phyloP scores from a whole-genome alignment of 1,140 invertebrate species.

The silkworm (Bombyx mori) region DNA sequence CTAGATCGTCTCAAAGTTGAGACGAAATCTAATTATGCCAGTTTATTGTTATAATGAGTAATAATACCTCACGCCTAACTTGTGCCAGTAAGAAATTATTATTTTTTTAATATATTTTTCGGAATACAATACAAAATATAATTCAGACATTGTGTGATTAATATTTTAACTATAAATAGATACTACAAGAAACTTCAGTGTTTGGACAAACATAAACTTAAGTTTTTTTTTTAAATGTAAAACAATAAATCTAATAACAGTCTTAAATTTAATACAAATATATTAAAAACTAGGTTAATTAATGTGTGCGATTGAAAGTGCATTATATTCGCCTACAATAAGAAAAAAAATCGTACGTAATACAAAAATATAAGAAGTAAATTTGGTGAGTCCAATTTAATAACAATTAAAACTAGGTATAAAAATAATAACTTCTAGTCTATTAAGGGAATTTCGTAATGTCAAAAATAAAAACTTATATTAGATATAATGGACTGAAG shows the following conservation, averaged over 20 bases:
- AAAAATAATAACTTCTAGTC: conserved; percentile 12
- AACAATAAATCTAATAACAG: conserved; percentile 30
- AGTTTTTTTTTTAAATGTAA: conserved; percentile 23
- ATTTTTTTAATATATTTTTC: no score
- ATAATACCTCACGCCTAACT: no score
- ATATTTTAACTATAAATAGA: neutral
- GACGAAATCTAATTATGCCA: no score
- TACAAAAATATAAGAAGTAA: no score
- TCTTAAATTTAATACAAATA: conserved; percentile 29
- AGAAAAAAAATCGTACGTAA: no score
- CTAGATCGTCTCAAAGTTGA: no score
- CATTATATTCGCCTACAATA: conserved; percentile 15
- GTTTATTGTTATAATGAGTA: no score
- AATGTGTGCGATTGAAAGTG: conserved; percentile 36
- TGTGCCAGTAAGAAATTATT: no score
- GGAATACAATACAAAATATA: no score
- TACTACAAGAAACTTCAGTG: neutral
- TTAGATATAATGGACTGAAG: no score
- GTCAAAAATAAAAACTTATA: conserved; percentile 6
- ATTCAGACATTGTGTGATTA: no score
- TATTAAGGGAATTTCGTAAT: conserved; percentile 14
- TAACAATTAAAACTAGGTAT: conserved; percentile 15
- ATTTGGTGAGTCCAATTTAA: conserved; percentile 8
- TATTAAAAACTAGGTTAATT: conserved; percentile 13
- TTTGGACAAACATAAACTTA: neutral